Percentiles rank a stretch among this genome's conserved stretches.
Evolutionary conservation across 2,113 vertebrate genomes (phyloP).

Genomic region (Tragelaphus buxtoni): DNA sequence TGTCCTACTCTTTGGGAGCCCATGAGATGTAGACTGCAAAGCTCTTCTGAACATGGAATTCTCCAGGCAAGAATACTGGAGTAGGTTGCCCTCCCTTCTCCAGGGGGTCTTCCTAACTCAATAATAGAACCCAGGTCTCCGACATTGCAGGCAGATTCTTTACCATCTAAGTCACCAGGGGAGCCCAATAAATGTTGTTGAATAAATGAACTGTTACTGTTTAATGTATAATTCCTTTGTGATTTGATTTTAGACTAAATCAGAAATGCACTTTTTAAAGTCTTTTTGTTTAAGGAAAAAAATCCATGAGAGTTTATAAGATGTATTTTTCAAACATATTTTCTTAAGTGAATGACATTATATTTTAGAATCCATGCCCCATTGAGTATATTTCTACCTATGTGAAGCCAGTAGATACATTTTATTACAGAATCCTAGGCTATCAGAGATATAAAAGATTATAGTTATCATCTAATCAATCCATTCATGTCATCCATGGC

Average conservation of each 20-base stretch:
- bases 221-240: not conserved
- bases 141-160: no score
- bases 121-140: no score
- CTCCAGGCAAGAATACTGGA: no score
- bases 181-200: not conserved
- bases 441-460: not conserved
- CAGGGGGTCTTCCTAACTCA: no score
- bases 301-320: not conserved
- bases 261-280: constrained; percentile 21
- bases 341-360: not conserved
- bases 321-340: constrained; percentile 19
- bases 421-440: not conserved
- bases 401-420: not conserved
- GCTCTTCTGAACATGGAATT: no score
- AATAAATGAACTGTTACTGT: not conserved
- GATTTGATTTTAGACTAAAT: not conserved
- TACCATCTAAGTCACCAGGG: no score
- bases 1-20: no score
- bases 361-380: not conserved
- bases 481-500: not conserved
- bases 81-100: no score
- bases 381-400: not conserved
- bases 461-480: not conserved
- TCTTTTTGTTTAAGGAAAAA: constrained; percentile 15
- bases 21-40: no score